Evolutionary conservation across 2,797 vertebrate genomes (phyloP).

Genomic region (Cirrhinus mrigala): DNA sequence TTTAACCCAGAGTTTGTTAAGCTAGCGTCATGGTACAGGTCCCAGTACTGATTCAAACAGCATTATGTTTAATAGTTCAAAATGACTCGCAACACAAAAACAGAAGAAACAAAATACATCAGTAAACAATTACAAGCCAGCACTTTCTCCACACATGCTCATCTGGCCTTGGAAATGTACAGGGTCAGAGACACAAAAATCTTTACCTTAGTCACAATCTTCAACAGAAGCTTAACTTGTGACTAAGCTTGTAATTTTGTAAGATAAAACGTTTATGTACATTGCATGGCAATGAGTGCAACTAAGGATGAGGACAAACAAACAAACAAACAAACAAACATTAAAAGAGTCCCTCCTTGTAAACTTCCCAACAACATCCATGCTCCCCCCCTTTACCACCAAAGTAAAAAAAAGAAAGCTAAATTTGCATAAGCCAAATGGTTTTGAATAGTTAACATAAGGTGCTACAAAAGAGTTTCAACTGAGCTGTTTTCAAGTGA

Average conservation of each 20-base stretch:
- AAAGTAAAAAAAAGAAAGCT: not conserved
- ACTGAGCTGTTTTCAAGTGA: not conserved
- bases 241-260: not conserved
- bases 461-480: not conserved
- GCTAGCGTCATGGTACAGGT: not conserved
- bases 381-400: too few relatives aligned
- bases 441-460: slow-evolving; percentile 9
- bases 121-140: slow-evolving; percentile 9
- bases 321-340: slow-evolving; percentile 8
- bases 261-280: slow-evolving; percentile 11
- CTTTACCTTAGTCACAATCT: not conserved
- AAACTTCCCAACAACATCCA: not conserved
- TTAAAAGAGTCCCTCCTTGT: not conserved
- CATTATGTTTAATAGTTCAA: not conserved
- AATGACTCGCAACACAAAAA: not conserved
- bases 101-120: not conserved
- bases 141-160: not conserved
- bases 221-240: slow-evolving; percentile 28
- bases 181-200: not conserved
- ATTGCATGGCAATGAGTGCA: slow-evolving; percentile 51
- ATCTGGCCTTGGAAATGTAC: not conserved
- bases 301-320: slow-evolving; percentile 20
- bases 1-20: not conserved
- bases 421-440: not conserved
- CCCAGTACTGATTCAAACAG: not conserved